Evolutionary conservation across 1,140 invertebrate species (phyloP).

Genomic region (Eurytemora carolleeae): DNA sequence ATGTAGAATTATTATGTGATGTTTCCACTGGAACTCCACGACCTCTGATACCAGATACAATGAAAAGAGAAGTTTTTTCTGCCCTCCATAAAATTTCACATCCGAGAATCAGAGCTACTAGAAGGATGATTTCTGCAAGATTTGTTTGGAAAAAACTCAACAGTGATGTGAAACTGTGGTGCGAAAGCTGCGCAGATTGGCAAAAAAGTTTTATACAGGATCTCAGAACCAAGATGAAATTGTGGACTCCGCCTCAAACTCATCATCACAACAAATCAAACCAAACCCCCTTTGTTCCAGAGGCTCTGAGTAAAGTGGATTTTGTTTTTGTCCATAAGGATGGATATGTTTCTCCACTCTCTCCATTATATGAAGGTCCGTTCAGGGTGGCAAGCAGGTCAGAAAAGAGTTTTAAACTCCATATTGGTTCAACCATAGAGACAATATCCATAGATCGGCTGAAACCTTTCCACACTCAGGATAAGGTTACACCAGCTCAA

Average conservation of each 20-base stretch:
- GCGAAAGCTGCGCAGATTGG: background rate
- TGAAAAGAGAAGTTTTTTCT: too few species aligned
- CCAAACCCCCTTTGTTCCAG: conserved; percentile 28
- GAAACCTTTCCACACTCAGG: too few species aligned
- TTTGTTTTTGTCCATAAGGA: conserved; percentile 23
- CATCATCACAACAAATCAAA: conserved; percentile 26
- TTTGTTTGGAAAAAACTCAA: background rate
- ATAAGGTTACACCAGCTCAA: too few species aligned
- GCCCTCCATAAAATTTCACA: too few species aligned
- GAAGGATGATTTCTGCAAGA: background rate
- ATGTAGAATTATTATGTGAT: too few species aligned
- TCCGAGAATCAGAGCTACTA: background rate
- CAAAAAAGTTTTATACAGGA: background rate
- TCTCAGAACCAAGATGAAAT: background rate
- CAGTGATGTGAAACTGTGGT: background rate
- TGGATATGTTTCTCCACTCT: conserved; percentile 16
- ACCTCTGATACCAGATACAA: too few species aligned
- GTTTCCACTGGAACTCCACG: too few species aligned
- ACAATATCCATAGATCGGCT: too few species aligned
- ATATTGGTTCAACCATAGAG: too few species aligned
- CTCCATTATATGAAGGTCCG: background rate
- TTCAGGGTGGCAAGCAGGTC: too few species aligned
- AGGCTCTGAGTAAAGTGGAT: conserved; percentile 26
- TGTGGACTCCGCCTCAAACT: conserved; percentile 1
- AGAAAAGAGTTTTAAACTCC: too few species aligned